Conservation (phyloP, 2,888 invertebrate species). For the Anoplius nigerrimus region DNA sequence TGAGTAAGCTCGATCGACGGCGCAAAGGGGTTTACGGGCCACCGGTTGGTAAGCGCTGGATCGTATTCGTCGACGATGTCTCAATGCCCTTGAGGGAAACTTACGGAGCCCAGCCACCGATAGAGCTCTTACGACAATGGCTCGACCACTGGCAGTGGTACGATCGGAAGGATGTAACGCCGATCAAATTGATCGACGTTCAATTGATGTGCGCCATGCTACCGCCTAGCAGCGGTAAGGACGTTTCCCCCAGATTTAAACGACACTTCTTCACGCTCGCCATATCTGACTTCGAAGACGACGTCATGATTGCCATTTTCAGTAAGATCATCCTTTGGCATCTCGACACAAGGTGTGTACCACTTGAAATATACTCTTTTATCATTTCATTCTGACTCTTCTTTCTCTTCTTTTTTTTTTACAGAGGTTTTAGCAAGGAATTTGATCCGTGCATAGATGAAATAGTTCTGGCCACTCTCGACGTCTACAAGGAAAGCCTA, state of each 20-base stretch:
- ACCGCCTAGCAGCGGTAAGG: constrained; percentile 86
- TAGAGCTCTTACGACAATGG: constrained; percentile 93
- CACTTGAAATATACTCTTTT: constrained; percentile 1
- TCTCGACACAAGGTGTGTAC: constrained; percentile 88
- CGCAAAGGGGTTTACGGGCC: constrained; percentile 95
- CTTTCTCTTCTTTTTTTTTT: constrained; percentile 22
- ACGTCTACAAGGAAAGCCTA: constrained; percentile 89
- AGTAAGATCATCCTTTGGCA: constrained; percentile 96
- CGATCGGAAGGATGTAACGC: constrained; percentile 87
- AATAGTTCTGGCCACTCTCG: constrained; percentile 90
- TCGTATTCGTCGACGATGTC: constrained; percentile 97
- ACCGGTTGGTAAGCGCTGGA: constrained; percentile 90
- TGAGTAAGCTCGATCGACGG: constrained; percentile 94
- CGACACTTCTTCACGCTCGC: constrained; percentile 90
- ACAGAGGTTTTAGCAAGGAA: constrained; percentile 90
- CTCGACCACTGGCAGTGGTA: constrained; percentile 94
- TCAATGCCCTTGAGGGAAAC: constrained; percentile 94
- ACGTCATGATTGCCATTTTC: constrained; percentile 89
- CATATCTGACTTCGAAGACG: constrained; percentile 93
- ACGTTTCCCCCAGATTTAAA: constrained; percentile 89
- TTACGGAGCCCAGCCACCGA: constrained; percentile 96
- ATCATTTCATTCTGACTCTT: no score
- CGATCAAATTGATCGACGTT: constrained; percentile 89
- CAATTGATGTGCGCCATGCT: constrained; percentile 88
- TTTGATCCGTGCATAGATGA: constrained; percentile 95